Conservation (phyloP, 2,797 vertebrate genomes). For the Vipera ursinii region DNA sequence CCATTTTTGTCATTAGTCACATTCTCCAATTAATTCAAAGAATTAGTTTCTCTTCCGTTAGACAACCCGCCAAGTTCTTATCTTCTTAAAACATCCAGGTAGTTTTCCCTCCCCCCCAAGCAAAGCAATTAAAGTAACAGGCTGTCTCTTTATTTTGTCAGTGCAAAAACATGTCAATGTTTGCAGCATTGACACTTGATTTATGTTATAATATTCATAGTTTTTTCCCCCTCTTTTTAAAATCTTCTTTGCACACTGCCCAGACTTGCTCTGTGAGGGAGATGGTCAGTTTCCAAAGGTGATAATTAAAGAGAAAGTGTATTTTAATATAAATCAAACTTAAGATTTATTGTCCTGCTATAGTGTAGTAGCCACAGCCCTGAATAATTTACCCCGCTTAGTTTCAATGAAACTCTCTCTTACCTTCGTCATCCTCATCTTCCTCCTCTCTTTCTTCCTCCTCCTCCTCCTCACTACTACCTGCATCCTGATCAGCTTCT, state of each 20-base stretch:
- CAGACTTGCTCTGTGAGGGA: background rate
- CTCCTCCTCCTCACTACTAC: conserved; percentile 85
- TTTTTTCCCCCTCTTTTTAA: no score
- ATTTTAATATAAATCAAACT: background rate
- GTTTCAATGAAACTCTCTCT: conserved; percentile 9
- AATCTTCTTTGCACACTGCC: background rate
- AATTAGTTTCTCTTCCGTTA: no score
- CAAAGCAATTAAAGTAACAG: no score
- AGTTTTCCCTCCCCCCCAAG: no score
- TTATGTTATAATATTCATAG: background rate
- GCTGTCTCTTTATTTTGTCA: no score
- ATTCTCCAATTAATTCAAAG: no score
- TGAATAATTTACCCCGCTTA: fast-evolving
- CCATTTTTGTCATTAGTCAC: no score
- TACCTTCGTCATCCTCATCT: conserved; percentile 76
- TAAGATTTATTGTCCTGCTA: background rate
- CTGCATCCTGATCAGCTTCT: conserved; percentile 80
- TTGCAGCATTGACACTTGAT: background rate
- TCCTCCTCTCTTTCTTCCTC: conserved; percentile 74
- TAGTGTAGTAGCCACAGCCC: background rate
- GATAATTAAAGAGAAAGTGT: background rate
- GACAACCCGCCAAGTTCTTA: no score
- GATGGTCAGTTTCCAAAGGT: background rate
- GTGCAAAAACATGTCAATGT: no score
- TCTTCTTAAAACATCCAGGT: no score